phyloP scores from a whole-genome alignment of 2,113 vertebrate genomes.

The Rana temporaria region DNA sequence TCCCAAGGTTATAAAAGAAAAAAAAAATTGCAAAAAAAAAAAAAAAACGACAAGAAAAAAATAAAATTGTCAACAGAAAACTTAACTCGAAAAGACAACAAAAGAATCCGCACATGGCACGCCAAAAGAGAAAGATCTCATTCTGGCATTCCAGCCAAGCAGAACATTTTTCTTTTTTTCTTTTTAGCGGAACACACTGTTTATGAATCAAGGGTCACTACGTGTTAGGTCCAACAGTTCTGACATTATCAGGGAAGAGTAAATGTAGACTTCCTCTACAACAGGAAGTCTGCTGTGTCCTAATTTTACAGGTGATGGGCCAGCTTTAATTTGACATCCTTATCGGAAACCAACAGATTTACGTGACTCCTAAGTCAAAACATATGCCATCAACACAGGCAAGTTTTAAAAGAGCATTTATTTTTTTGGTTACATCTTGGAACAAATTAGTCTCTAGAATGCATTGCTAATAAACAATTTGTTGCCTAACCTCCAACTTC shows the following conservation, averaged over 20 bases:
- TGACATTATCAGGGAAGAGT: constrained; percentile 68
- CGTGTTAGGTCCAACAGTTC: constrained; percentile 64
- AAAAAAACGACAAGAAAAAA: too few relatives aligned
- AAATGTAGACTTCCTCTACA: constrained; percentile 71
- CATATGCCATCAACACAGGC: not conserved
- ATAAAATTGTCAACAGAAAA: too few relatives aligned
- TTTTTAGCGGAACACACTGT: constrained; percentile 66
- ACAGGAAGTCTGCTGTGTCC: constrained; percentile 72
- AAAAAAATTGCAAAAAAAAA: too few relatives aligned
- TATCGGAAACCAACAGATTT: constrained; percentile 57
- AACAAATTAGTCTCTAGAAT: not conserved
- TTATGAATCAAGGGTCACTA: constrained; percentile 72
- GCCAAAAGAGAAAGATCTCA: too few relatives aligned
- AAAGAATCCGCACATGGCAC: too few relatives aligned
- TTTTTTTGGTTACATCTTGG: constrained; percentile 1
- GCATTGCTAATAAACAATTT: not conserved
- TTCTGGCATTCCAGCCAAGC: not conserved
- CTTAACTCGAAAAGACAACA: too few relatives aligned
- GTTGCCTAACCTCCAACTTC: not conserved
- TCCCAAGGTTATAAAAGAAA: too few relatives aligned
- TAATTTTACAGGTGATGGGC: constrained; percentile 69
- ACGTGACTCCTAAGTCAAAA: constrained; percentile 14
- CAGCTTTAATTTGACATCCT: constrained; percentile 67
- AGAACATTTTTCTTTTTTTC: constrained; percentile 8
- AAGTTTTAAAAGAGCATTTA: not conserved